phyloP scores from a whole-genome alignment of 92 coral and sea anemone species.

The Palythoa caribaeorum region DNA sequence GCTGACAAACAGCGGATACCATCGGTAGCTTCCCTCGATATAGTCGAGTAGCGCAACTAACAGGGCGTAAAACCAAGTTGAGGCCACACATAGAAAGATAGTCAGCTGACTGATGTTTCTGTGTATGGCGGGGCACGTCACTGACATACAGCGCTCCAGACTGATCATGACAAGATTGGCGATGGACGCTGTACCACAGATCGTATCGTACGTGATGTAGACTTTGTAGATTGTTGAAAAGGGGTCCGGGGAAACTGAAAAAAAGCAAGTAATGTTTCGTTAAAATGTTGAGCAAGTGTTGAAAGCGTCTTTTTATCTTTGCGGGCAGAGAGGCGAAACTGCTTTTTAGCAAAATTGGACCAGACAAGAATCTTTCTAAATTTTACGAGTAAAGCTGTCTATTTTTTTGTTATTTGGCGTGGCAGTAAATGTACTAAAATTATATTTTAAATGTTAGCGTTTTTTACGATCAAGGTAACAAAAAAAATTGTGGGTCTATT shows the following conservation, averaged over 20 bases:
- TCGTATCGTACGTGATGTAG: conserved; percentile 87
- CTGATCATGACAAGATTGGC: conserved; percentile 90
- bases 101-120: conserved; percentile 79
- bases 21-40: conserved; percentile 48
- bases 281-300: background rate
- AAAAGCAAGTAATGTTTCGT: background rate
- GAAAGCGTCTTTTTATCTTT: background rate
- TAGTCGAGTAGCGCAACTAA: conserved; percentile 68
- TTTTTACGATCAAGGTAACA: too few species aligned
- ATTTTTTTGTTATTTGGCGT: too few species aligned
- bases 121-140: conserved; percentile 90
- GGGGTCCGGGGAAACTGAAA: conserved; percentile 52
- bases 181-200: conserved; percentile 91
- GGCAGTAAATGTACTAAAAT: too few species aligned
- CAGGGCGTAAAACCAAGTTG: conserved; percentile 85
- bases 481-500: too few species aligned
- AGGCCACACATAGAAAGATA: conserved; percentile 66
- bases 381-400: too few species aligned
- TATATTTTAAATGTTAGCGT: too few species aligned
- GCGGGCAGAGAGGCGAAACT: too few species aligned
- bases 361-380: too few species aligned
- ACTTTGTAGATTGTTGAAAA: conserved; percentile 58
- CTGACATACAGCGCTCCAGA: conserved; percentile 92
- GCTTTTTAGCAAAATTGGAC: too few species aligned
- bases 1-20: conserved; percentile 83